These are phyloP conservation scores for Drosophila neotestacea DNA, from an alignment of 2,888 invertebrate species.

Conservation along the genomic window DNA sequence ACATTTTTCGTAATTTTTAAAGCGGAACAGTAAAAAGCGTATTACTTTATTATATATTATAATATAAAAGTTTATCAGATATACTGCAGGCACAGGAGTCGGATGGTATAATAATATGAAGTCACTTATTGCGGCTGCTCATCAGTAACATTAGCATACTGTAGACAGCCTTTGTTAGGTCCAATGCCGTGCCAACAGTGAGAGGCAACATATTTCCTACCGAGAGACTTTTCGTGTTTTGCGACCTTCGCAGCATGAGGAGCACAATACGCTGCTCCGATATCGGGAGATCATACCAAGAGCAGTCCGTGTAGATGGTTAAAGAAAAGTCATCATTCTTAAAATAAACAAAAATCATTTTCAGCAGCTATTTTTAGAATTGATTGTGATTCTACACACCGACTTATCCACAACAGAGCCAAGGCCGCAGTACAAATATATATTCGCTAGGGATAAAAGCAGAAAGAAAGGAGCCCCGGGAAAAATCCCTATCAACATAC, in stretches of 20 bases:
- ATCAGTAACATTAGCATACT: constrained; percentile 51
- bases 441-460: constrained; percentile 31
- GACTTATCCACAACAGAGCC: constrained; percentile 60
- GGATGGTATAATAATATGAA: too few species aligned
- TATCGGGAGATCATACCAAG: constrained; percentile 65
- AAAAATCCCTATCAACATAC: constrained; percentile 49
- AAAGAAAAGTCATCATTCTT: constrained; percentile 60
- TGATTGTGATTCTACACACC: constrained; percentile 26
- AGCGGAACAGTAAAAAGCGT: too few species aligned
- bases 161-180: constrained; percentile 49
- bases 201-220: constrained; percentile 61
- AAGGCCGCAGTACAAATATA: constrained; percentile 61
- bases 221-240: constrained; percentile 42
- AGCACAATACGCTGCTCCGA: constrained; percentile 57
- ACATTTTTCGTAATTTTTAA: too few species aligned
- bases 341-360: background rate
- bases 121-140: constrained; percentile 12
- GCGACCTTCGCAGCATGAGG: constrained; percentile 64
- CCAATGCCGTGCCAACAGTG: constrained; percentile 60
- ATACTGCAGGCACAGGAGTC: too few species aligned
- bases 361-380: background rate
- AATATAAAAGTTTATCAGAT: too few species aligned
- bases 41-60: too few species aligned
- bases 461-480: constrained; percentile 55
- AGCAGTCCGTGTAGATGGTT: constrained; percentile 57